Conservation (phyloP, 2,888 invertebrate genomes). For the Pedicia rivosa region DNA sequence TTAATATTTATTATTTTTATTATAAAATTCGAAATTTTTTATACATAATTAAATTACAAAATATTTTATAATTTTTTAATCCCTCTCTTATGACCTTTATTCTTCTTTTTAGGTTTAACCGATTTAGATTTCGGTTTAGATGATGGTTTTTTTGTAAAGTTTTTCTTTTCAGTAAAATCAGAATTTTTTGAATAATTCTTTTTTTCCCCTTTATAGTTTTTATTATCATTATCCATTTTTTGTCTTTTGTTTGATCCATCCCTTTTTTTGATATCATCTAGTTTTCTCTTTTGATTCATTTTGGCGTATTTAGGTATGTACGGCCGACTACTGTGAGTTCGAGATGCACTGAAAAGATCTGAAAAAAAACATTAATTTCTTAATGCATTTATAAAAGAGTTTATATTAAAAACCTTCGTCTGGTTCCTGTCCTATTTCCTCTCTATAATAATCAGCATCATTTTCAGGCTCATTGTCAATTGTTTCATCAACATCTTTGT, state of each 20-base stretch:
- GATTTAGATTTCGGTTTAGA: too few species aligned
- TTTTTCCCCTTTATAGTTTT: slow-evolving; percentile 2
- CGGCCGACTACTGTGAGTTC: neutral
- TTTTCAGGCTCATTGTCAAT: slow-evolving; percentile 38
- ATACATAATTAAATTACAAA: neutral
- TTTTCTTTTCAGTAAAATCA: too few species aligned
- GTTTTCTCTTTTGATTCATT: slow-evolving; percentile 2
- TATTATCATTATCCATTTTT: neutral
- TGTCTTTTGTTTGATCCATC: neutral
- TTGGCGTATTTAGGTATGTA: neutral
- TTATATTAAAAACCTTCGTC: slow-evolving; percentile 42
- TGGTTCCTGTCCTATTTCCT: slow-evolving; percentile 80
- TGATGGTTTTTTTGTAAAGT: too few species aligned
- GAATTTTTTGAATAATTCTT: too few species aligned
- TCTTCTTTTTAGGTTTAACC: too few species aligned
- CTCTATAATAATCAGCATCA: slow-evolving; percentile 66
- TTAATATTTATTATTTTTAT: slow-evolving; percentile 7
- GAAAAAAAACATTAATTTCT: neutral
- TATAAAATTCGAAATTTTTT: slow-evolving; percentile 1
- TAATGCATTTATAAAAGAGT: too few species aligned
- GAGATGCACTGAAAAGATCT: neutral
- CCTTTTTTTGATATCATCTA: slow-evolving; percentile 1
- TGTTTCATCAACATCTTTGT: slow-evolving; percentile 40
- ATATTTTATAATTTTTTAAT: neutral
- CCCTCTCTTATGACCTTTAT: neutral